Percentiles rank a stretch among this genome's conserved stretches.
Evolutionary conservation across 2,797 vertebrate genomes (phyloP).

Genomic region (Sebastes melanostomus): DNA sequence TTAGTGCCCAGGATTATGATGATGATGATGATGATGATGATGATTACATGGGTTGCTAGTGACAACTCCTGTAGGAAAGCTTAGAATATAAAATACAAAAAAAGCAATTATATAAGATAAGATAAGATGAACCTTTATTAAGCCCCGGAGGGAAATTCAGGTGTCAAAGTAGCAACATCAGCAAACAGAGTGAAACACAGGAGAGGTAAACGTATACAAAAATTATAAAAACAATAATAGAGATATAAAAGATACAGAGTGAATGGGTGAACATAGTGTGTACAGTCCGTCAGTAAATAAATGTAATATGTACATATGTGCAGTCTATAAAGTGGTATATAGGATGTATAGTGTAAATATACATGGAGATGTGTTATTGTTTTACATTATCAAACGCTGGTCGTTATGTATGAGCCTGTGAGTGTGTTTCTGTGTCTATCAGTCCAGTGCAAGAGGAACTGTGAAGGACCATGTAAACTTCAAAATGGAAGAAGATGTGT

Average conservation of each 20-base stretch:
- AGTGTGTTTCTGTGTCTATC: constrained; percentile 13
- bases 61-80: not conserved
- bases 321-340: too few relatives aligned
- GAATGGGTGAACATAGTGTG: too few relatives aligned
- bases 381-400: not conserved
- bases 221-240: too few relatives aligned
- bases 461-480: constrained; percentile 84
- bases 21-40: not conserved
- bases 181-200: too few relatives aligned
- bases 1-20: not conserved
- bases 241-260: too few relatives aligned
- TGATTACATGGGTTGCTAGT: not conserved
- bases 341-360: not conserved
- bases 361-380: not conserved
- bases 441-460: constrained; percentile 84
- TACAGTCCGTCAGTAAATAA: too few relatives aligned
- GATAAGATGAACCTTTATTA: too few relatives aligned
- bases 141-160: too few relatives aligned
- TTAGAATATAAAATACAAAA: not conserved
- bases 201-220: too few relatives aligned
- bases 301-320: too few relatives aligned
- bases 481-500: constrained; percentile 83
- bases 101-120: not conserved
- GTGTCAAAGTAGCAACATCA: too few relatives aligned
- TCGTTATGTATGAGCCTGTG: not conserved